Evolutionary conservation across 2,113 vertebrate species (phyloP), one percentile per base, ranked within the genome.

Genomic region (Leiothrix lutea): DNA sequence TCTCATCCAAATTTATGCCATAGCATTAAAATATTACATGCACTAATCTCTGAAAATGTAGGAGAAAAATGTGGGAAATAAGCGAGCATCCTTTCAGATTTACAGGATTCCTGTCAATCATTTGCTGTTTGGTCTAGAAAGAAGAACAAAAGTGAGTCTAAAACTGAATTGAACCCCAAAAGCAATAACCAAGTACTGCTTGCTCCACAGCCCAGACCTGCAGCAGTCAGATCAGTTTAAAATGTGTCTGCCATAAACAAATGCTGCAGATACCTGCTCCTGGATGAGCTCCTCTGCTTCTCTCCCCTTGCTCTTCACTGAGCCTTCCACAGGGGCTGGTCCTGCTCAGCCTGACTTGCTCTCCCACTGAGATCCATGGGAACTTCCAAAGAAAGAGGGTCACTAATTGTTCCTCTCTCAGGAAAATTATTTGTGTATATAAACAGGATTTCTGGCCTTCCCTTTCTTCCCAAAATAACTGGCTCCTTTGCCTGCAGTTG

Each of bases 121-220:
- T n/a, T 86, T 88, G 60, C 90, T 96, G 17, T 96, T 94, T 96
- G 97, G 94, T 97, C 69, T 90, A 61, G 95, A 86, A 88, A 60
- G 29, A 80, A 48, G 21, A 78, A 28, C 50, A 66, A 16, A 73
- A 71, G 28, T 8, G 50, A 70, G 29, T 50, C 20, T 47, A 62
- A 51, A 82, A 80, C 40, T 21, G 60, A 40, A 90, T 47, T 24
- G 78, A 91, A 26, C 67, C 69, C 69, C 57, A 35, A 54, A 71
- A 89, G 72, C 40, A 62, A 4, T 47, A 83, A 20, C 69, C 78
- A 67, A 58, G 58, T 25, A 8, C 58, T 6, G 56, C 69, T 25
- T 2, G 0, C 51, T 85, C 2, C 69, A 4, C 5, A 14, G 24
- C 88, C 51, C 62, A 20, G 4, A 25, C 42, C 50, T 70, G 51